Percentiles rank a stretch among this genome's conserved stretches.
Conservation (phyloP, 2,888 invertebrate species). For the Erebia aethiops region DNA sequence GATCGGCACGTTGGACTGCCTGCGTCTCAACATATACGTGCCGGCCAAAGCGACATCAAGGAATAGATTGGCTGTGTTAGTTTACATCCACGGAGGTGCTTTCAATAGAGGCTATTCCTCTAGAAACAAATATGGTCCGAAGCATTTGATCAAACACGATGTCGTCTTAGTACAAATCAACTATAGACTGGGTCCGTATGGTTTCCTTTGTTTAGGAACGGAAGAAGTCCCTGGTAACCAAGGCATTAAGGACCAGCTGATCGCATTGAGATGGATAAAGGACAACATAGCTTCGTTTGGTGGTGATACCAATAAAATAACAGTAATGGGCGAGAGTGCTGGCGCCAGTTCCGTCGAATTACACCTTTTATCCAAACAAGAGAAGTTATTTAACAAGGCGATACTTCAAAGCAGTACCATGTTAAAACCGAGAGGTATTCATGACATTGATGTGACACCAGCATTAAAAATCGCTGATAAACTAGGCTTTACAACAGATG, state of each 20-base stretch:
- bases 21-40: slow-evolving; percentile 58
- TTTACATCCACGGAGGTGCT: slow-evolving; percentile 60
- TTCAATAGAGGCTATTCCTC: slow-evolving; percentile 51
- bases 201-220: slow-evolving; percentile 62
- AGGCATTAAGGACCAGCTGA: slow-evolving; percentile 61
- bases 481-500: slow-evolving; percentile 50
- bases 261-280: slow-evolving; percentile 61
- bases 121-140: slow-evolving; percentile 51
- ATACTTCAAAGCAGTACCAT: slow-evolving; percentile 59
- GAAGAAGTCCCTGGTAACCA: slow-evolving; percentile 61
- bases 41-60: slow-evolving; percentile 52
- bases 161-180: slow-evolving; percentile 61
- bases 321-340: slow-evolving; percentile 62
- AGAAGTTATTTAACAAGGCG: slow-evolving; percentile 55
- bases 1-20: slow-evolving; percentile 55
- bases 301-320: slow-evolving; percentile 57
- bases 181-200: slow-evolving; percentile 62
- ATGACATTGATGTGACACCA: slow-evolving; percentile 45
- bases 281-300: slow-evolving; percentile 61
- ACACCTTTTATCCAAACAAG: slow-evolving; percentile 52
- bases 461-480: slow-evolving; percentile 51
- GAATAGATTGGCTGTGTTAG: slow-evolving; percentile 55
- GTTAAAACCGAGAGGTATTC: slow-evolving; percentile 43
- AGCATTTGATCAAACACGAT: slow-evolving; percentile 56
- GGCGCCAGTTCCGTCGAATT: slow-evolving; percentile 55